Evolutionary conservation across 2,113 vertebrate species (phyloP), one percentile per base, ranked within the genome.

Genomic region (Podarcis muralis): DNA sequence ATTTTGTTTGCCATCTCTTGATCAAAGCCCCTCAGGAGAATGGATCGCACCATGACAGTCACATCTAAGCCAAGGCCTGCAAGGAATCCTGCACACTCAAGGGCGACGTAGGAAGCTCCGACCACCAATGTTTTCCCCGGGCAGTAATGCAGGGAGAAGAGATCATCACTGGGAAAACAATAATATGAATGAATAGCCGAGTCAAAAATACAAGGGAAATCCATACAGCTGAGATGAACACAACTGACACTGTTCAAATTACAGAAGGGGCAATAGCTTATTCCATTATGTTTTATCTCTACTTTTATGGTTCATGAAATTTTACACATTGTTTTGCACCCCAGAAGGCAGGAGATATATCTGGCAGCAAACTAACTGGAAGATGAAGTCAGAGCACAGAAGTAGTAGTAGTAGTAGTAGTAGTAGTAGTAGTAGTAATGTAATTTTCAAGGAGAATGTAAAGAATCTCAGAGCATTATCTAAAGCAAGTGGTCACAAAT

Each of bases 51-150:
- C 97, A 98, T 97, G 25, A 98, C 96, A 27, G 97, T 97, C 81
- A 98, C 97, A 27, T 97, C 96, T 83, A 98, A 92, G 8, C 98
- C 97, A 40, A 98, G 95, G 9, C 97, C 97, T 5, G 93, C 95
- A 90, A 98, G 97, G 94, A 98, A 98, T 16, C 97, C 97, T 16
- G 98, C 97, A 71, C 97, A 98, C 90, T 98, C 97, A 90, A 98
- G 90, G 53, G 97, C 98, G 4, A 98, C 98, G 4, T 97, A 97
- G n/a, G 98, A 97, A 27, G 97, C 97, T 53, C 98, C 98, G 22
- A 98, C 93, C 48, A 98, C 97, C 84, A 98, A 95, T 27, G 98
- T 98, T 91, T 97, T 97, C 6, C 97, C 96, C 13, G 97, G 98
- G 74, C 97, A 97, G 89, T 97, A 97, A 86, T 96, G 93, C 90